Conservation (phyloP, 2,113 vertebrate species). For the Montifringilla adamsi region DNA sequence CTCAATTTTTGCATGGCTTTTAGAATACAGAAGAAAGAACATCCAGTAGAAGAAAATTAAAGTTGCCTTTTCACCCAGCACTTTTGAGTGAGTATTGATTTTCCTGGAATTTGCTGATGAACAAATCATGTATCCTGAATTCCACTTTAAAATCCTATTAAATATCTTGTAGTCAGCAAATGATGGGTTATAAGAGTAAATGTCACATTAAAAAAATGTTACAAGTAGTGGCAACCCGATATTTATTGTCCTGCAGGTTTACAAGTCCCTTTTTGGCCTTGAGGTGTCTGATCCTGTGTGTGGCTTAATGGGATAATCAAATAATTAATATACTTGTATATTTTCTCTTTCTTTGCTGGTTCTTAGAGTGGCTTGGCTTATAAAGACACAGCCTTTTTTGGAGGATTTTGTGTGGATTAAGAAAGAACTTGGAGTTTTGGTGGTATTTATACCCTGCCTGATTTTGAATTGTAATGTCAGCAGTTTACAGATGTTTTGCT, state of each 20-base stretch:
- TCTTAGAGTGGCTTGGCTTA: conserved; percentile 89
- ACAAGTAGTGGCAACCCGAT: not conserved
- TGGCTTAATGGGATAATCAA: not conserved
- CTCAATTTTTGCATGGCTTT: not conserved
- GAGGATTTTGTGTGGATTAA: conserved; percentile 94
- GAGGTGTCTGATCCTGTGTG: not conserved
- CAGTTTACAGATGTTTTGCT: conserved; percentile 96
- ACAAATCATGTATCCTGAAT: not conserved
- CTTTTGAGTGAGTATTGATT: not conserved
- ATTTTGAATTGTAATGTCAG: conserved; percentile 92
- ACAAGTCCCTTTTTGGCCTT: not conserved
- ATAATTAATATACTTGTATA: not conserved
- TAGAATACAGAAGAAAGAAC: not conserved
- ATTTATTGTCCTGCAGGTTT: not conserved
- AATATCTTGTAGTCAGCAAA: not conserved
- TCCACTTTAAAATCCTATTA: not conserved
- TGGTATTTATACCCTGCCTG: conserved; percentile 58
- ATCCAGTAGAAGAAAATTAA: not conserved
- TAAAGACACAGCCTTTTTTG: conserved; percentile 90
- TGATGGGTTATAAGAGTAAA: not conserved
- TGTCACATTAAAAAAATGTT: not conserved
- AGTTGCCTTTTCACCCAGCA: not conserved
- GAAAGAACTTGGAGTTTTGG: conserved; percentile 83
- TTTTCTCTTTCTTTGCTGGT: conserved; percentile 75
- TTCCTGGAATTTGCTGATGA: not conserved